Percentiles rank a stretch among this genome's conserved stretches.
These are phyloP conservation scores for Megalops atlanticus DNA, from an alignment of 2,113 vertebrate species.

Conservation along the genomic window DNA sequence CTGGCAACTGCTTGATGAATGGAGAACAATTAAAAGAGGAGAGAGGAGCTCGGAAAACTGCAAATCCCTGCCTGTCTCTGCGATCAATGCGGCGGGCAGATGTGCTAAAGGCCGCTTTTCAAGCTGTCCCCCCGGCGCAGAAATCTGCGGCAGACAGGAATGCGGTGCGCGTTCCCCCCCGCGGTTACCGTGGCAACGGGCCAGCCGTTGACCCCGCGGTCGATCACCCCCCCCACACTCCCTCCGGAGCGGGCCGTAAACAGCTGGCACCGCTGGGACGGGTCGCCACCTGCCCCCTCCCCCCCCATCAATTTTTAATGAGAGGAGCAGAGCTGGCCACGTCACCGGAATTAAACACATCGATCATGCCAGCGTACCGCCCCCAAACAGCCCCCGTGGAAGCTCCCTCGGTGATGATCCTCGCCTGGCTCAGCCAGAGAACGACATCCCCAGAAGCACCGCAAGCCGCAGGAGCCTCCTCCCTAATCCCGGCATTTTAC, in stretches of 20 bases:
- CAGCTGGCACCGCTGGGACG: slow-evolving; percentile 72
- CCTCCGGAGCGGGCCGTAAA: slow-evolving; percentile 58
- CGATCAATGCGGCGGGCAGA: background rate
- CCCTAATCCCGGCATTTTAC: too few species aligned
- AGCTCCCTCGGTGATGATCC: background rate
- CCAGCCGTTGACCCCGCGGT: slow-evolving; percentile 69
- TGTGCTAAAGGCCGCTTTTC: background rate
- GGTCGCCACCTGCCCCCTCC: slow-evolving; percentile 62
- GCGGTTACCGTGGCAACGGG: slow-evolving; percentile 64
- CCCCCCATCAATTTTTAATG: slow-evolving; percentile 89
- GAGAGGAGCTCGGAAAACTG: background rate
- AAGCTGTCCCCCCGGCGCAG: background rate
- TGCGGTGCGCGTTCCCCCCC: background rate
- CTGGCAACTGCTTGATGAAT: slow-evolving; percentile 6
- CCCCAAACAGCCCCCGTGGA: slow-evolving; percentile 40
- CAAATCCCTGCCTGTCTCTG: background rate
- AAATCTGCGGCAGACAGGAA: background rate
- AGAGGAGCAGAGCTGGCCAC: slow-evolving; percentile 76
- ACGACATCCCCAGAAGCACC: background rate
- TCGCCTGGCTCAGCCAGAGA: background rate
- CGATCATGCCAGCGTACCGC: slow-evolving; percentile 75
- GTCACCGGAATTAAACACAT: slow-evolving; percentile 88
- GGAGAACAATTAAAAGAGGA: background rate
- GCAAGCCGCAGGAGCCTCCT: too few species aligned
- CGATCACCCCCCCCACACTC: slow-evolving; percentile 45